Conservation (phyloP, 2,888 invertebrate genomes). For the Drosophila fulvimacula region DNA sequence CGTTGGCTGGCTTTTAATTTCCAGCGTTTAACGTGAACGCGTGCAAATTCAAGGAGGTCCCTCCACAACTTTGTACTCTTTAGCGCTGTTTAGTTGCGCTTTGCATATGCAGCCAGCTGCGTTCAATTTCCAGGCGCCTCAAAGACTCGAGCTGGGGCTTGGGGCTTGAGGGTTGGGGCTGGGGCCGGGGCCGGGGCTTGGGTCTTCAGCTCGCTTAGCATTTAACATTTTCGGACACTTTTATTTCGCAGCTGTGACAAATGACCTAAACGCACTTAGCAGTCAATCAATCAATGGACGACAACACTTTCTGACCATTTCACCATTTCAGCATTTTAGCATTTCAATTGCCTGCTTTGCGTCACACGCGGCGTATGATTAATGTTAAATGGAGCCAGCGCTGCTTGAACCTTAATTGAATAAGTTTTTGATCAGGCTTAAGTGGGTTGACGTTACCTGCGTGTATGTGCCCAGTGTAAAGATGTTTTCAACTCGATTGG, state of each 20-base stretch:
- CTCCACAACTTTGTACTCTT: constrained; percentile 71
- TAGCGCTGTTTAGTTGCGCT: constrained; percentile 74
- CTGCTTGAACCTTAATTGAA: background rate
- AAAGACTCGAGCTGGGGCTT: too few species aligned
- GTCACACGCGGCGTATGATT: constrained; percentile 49
- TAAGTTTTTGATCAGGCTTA: too few species aligned
- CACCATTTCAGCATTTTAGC: constrained; percentile 7
- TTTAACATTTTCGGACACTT: constrained; percentile 26
- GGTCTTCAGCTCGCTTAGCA: constrained; percentile 9
- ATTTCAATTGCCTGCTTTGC: constrained; percentile 18
- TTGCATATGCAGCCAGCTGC: constrained; percentile 54
- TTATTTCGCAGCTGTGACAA: constrained; percentile 38
- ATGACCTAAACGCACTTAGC: constrained; percentile 45
- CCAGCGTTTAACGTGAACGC: constrained; percentile 66
- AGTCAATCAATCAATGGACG: constrained; percentile 38
- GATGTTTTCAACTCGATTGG: too few species aligned
- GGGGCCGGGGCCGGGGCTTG: too few species aligned
- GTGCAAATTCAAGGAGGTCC: constrained; percentile 56
- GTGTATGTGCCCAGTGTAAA: background rate
- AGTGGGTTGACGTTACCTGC: too few species aligned
- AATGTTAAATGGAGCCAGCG: constrained; percentile 22
- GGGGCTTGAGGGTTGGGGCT: too few species aligned
- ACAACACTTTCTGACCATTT: constrained; percentile 17
- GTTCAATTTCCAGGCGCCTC: background rate
- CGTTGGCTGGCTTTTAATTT: constrained; percentile 57